Base-by-base conservation (phyloP, 1,140 invertebrate genomes). In the Thalassaphorura encarpata region DNA sequence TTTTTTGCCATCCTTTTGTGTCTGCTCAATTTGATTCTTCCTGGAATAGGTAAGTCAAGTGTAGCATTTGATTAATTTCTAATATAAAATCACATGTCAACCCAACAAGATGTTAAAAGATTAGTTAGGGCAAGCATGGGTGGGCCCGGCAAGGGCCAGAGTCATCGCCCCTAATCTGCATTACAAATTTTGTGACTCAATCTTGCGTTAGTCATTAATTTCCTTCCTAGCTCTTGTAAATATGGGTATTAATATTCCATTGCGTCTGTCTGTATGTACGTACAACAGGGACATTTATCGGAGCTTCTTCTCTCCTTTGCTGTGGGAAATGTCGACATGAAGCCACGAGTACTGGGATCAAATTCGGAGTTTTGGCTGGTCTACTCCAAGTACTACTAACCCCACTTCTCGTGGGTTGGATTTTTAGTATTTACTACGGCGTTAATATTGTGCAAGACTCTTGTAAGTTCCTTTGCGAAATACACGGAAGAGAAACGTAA, bases 401-500 rank as follows among this genome's bases (percentile, higher is more conserved):
- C 2, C 72, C 73, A 40, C 63, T 75, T 26, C 56, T 77, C 11
- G 68, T 77, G 18, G 76, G 76, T 13, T 77, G 75, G 75, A 75
- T 77, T 24, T 77, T 75, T 73, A 74, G 72, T 55, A 76, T 77
- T 52, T 66, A 75, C 45, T 76, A 75, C 72, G 75, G 75, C 4
- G 74, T 76, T 62, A 73, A 72, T 43, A 76, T 76, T 61, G 69
- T 77, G 31, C 72, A 74, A 51, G 64, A 75, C 56, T 64, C 73
- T 57, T 66, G 74, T 76, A 67, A 71, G 72, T 36, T n/a, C 33
- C n/a, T 36, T 36, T 11, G 11, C n/a, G 33, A 11, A 11, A 36
- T 58, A 49, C 26, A 45, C 5, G 5, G 11, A 8, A 36, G 33
- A n/a, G 33, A 36, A 36, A 36, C n/a, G 33, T 11, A 11, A 11